Evolutionary conservation across 2,113 vertebrate genomes (phyloP).

Genomic region (Chlamydotis undulata): DNA sequence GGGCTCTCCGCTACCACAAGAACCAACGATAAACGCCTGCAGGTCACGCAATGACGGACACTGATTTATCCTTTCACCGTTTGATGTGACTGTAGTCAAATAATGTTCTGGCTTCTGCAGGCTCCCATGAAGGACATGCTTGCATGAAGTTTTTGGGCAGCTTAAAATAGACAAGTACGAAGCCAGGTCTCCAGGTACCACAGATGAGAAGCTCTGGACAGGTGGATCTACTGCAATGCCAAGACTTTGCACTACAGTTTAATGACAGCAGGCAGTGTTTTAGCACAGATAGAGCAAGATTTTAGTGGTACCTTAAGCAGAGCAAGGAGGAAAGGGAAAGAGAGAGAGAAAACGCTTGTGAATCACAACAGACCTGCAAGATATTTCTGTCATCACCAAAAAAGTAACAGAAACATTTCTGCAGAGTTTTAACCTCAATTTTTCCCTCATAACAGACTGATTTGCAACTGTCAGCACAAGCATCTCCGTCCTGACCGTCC

Average conservation of each 20-base stretch:
- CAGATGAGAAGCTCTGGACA: not conserved
- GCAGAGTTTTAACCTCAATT: not conserved
- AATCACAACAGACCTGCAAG: not conserved
- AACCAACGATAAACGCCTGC: not conserved
- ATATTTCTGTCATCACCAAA: not conserved
- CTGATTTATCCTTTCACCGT: not conserved
- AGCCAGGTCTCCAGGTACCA: not conserved
- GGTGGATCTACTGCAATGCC: not conserved
- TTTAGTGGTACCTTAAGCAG: not conserved
- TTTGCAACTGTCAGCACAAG: slow-evolving; percentile 18
- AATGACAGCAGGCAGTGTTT: not conserved
- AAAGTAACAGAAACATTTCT: not conserved
- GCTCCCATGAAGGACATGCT: not conserved
- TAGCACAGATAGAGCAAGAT: not conserved
- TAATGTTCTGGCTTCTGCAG: not conserved
- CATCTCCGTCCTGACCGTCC: slow-evolving; percentile 10
- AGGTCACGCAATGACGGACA: not conserved
- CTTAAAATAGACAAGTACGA: not conserved
- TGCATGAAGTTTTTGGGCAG: not conserved
- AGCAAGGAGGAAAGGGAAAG: not conserved
- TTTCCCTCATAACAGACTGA: not conserved
- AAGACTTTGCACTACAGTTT: not conserved
- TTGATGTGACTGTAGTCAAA: not conserved
- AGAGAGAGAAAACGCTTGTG: not conserved
- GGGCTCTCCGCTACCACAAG: not conserved